phyloP scores from a whole-genome alignment of 2,797 vertebrate species.

The Euthynnus affinis region DNA sequence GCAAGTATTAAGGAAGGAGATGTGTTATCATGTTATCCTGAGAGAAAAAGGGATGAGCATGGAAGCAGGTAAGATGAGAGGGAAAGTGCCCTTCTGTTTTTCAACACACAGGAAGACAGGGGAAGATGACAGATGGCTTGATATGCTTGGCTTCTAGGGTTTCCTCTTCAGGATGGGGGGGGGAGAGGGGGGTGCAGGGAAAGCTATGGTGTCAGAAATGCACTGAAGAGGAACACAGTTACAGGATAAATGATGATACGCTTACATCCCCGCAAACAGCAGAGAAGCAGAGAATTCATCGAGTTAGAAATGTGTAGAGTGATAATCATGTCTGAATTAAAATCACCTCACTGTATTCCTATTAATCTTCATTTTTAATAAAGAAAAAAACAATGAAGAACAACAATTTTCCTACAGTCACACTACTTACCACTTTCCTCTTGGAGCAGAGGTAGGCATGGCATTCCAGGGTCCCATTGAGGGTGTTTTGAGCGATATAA shows the following conservation, averaged over 20 bases:
- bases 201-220: constrained; percentile 10
- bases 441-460: constrained; percentile 96
- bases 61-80: constrained; percentile 63
- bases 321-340: neutral
- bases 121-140: constrained; percentile 30
- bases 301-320: neutral
- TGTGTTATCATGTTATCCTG: constrained; percentile 42
- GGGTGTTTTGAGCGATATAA: constrained; percentile 95
- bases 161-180: constrained; percentile 37
- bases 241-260: neutral
- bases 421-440: constrained; percentile 91
- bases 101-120: constrained; percentile 33
- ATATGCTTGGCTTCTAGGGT: constrained; percentile 44
- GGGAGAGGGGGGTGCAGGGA: constrained; percentile 6
- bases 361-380: neutral
- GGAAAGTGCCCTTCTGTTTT: constrained; percentile 62
- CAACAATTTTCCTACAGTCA: constrained; percentile 2
- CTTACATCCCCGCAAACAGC: neutral
- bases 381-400: neutral
- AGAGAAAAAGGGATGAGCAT: constrained; percentile 31
- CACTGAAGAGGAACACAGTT: neutral
- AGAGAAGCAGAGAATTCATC: neutral
- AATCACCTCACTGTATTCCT: neutral
- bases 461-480: constrained; percentile 94
- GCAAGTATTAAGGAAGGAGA: constrained; percentile 23